A percentile compares a stretch with the other conserved stretches of the same genome.
phyloP scores from a whole-genome alignment of 2,113 vertebrate species.

The Cichladusa arquata region DNA sequence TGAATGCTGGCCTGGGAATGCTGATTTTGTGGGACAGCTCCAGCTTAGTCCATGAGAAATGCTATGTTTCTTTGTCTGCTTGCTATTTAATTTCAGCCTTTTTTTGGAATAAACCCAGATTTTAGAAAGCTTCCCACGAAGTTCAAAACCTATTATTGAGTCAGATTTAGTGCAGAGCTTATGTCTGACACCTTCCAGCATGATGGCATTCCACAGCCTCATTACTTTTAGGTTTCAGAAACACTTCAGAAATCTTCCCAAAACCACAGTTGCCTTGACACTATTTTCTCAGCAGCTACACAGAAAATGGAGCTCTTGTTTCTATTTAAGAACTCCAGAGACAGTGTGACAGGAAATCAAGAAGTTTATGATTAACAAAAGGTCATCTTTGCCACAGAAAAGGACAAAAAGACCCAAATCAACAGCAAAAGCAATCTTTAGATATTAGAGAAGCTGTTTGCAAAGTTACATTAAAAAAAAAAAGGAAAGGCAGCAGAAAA shows the following conservation, averaged over 20 bases:
- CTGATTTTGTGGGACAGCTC: not conserved
- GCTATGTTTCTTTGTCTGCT: not conserved
- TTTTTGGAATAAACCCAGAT: not conserved
- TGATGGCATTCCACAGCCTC: not conserved
- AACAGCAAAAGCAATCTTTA: not conserved
- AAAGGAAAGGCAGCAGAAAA: not conserved
- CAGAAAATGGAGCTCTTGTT: not conserved
- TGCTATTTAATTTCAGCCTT: not conserved
- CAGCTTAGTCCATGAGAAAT: slow-evolving; percentile 2
- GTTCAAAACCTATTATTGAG: not conserved
- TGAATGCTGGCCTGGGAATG: not conserved
- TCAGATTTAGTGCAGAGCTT: slow-evolving; percentile 2
- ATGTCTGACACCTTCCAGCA: not conserved
- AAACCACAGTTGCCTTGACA: not conserved
- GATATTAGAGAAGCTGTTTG: not conserved
- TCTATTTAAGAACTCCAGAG: not conserved
- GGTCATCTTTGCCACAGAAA: not conserved
- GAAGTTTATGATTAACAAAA: not conserved
- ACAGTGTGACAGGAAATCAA: not conserved
- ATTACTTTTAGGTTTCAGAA: not conserved
- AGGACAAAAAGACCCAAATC: not conserved
- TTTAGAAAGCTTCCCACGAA: slow-evolving; percentile 26
- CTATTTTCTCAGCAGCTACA: not conserved
- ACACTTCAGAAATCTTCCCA: not conserved
- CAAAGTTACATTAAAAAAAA: not conserved